phyloP scores from a whole-genome alignment of 2,888 invertebrate species.

The Rhagium mordax region DNA sequence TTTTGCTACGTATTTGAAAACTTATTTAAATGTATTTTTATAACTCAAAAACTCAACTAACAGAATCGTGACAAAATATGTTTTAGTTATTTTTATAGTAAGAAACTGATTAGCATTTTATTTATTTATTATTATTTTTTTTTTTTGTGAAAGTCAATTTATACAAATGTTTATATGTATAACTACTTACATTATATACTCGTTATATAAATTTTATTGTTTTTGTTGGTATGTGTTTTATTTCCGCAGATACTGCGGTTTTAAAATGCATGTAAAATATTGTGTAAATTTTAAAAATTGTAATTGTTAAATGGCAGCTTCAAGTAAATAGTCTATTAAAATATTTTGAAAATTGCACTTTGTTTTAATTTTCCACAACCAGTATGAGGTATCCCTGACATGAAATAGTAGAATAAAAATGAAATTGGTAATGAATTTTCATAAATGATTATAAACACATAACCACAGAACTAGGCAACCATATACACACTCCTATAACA shows the following conservation, averaged over 20 bases:
- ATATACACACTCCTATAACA: too few relatives aligned
- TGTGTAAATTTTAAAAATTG: slow-evolving; percentile 29
- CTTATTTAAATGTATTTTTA: slow-evolving; percentile 31
- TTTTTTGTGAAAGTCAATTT: slow-evolving; percentile 23
- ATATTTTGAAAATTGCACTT: slow-evolving; percentile 47
- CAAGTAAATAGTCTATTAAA: slow-evolving; percentile 54
- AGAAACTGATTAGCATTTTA: not conserved
- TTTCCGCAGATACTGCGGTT: slow-evolving; percentile 19
- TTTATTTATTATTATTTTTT: slow-evolving; percentile 8
- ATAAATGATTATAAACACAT: too few relatives aligned
- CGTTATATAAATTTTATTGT: slow-evolving; percentile 20
- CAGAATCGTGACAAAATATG: slow-evolving; percentile 2
- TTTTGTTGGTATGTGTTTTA: slow-evolving; percentile 26
- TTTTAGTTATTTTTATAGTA: slow-evolving; percentile 18
- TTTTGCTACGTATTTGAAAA: slow-evolving; percentile 31
- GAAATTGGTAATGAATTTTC: too few relatives aligned
- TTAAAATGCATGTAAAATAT: slow-evolving; percentile 26
- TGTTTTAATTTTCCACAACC: slow-evolving; percentile 39
- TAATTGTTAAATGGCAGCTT: slow-evolving; percentile 58
- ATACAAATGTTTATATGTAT: slow-evolving; percentile 28
- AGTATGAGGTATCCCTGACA: too few relatives aligned
- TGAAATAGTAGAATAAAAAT: too few relatives aligned
- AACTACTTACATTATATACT: slow-evolving; percentile 24
- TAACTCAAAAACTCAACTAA: not conserved
- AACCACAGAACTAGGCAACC: too few relatives aligned